Percentiles rank a stretch among this genome's conserved stretches.
Conservation (phyloP, 64 coral and sea anemone genomes). For the Actinia equina region DNA sequence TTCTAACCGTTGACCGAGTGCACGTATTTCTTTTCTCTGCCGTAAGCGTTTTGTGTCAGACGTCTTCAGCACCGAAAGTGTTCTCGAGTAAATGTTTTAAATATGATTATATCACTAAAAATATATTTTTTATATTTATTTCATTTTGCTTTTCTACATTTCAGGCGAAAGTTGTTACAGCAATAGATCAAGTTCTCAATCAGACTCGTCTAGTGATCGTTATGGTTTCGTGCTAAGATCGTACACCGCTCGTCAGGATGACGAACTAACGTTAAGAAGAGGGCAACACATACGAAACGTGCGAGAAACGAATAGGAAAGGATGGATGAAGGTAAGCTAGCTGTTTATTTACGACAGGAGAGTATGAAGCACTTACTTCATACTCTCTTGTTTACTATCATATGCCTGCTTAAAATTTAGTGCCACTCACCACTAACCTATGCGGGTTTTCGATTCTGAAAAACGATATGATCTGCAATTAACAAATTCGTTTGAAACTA, state of each 20-base stretch:
- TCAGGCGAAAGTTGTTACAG: neutral
- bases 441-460: too few species aligned
- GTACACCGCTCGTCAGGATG: slow-evolving; percentile 15
- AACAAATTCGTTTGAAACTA: too few species aligned
- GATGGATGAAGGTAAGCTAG: slow-evolving; percentile 21
- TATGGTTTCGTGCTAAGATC: slow-evolving; percentile 27
- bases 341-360: too few species aligned
- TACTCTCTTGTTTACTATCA: too few species aligned
- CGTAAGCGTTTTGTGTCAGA: too few species aligned
- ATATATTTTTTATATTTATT: neutral
- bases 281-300: slow-evolving; percentile 11
- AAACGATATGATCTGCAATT: too few species aligned
- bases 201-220: neutral
- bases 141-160: neutral
- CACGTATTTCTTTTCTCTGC: too few species aligned
- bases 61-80: too few species aligned
- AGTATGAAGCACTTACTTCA: too few species aligned
- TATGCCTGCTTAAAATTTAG: too few species aligned
- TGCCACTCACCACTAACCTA: too few species aligned
- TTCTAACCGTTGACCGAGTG: too few species aligned
- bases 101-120: neutral
- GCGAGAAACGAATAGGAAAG: neutral
- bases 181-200: neutral
- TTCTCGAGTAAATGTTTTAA: neutral
- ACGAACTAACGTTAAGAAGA: slow-evolving; percentile 29